Evolutionary conservation across 2,113 vertebrate genomes (phyloP).

Genomic region (Petaurus breviceps): DNA sequence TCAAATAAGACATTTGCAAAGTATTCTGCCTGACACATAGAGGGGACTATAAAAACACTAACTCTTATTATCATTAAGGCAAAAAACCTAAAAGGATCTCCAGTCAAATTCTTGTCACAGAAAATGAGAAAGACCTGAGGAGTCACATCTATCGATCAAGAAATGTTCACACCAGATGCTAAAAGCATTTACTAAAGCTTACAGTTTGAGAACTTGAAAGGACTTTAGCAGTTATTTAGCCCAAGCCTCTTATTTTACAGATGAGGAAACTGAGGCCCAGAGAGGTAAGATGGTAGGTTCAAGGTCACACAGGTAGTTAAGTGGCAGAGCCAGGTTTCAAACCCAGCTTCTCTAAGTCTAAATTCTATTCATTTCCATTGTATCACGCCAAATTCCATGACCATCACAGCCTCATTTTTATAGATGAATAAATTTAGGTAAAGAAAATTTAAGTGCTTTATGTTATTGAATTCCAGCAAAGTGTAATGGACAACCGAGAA

Average conservation of each 20-base stretch:
- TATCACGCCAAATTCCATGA: neutral
- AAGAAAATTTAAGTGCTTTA: neutral
- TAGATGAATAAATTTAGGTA: neutral
- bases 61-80: neutral
- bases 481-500: too few species aligned
- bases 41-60: neutral
- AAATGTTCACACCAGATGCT: neutral
- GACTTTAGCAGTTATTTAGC: too few species aligned
- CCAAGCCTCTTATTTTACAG: neutral
- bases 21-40: too few species aligned
- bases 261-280: neutral
- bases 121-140: neutral
- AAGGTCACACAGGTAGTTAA: neutral
- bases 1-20: neutral
- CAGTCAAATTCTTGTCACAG: neutral
- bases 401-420: neutral
- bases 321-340: neutral
- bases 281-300: neutral
- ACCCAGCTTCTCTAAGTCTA: neutral
- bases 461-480: neutral
- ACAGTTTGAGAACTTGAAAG: neutral
- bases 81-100: neutral
- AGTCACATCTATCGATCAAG: neutral
- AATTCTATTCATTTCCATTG: neutral
- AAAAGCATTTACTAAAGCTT: neutral